Base-by-base conservation (phyloP, 2,797 vertebrate genomes). In the Amniataba percoides region DNA sequence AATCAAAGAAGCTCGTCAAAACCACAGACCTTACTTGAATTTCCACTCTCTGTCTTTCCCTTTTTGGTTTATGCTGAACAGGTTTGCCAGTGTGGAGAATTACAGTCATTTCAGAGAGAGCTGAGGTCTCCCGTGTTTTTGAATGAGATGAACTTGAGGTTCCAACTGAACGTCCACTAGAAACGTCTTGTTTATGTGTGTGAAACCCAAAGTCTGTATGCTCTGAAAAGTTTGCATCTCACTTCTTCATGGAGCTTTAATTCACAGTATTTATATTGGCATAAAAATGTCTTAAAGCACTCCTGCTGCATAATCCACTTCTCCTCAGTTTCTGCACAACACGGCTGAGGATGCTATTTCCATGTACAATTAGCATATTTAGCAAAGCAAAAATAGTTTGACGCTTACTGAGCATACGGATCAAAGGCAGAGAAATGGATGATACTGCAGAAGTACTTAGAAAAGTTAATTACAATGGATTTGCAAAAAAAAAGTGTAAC, bases 1-100 rank as follows among this genome's bases (percentile, higher is more conserved):
- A 70, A 66, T 61, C 45, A 62, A 73, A 81, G 59, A 52, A 40
- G 46, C 49, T 64, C 23, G 68, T 75, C 21, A 62, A 73, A 53
- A 25, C 67, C 48, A 21, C 40, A 6, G 49, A 39, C 42, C 53
- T 71, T 60, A 14, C 31, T 70, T 70, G 40, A 84, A 42, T 76
- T 80, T 81, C 43, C 51, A 58, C 67, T 53, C 39, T 72, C 59
- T n/a, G 7, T 62, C 56, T 46, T 61, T 15, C 21, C 53, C 39
- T 62, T 62, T 73, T 62, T 73, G 48, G 43, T 45, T 40, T 36
- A 39, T 59, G 49, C 59, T 71, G 13, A 75, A 67, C 71, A 69
- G 67, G 70, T 79, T 79, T 71, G 19, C 42, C 27, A 4, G 39
- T 58, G 59, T 39, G 19, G 45, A 39, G 19, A 11, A 11, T 11